These are phyloP conservation scores for Heptranchias perlo DNA, from an alignment of 2,113 vertebrate genomes.

Conservation along the genomic window DNA sequence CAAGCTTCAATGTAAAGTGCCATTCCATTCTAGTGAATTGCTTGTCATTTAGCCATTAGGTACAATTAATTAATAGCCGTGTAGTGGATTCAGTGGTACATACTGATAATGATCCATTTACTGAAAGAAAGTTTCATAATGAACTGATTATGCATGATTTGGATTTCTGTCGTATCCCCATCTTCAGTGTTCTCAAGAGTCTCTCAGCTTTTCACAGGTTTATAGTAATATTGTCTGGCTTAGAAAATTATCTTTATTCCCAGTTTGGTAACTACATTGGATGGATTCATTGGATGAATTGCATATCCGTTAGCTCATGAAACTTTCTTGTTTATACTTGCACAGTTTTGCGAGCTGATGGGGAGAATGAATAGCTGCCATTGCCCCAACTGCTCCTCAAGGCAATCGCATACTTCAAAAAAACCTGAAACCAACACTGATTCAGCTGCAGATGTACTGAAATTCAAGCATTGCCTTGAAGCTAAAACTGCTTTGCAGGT, in stretches of 20 bases:
- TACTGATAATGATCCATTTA: neutral
- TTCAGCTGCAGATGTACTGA: neutral
- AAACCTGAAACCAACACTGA: neutral
- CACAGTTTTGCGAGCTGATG: neutral
- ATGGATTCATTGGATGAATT: neutral
- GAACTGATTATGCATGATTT: neutral
- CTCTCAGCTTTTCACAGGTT: neutral
- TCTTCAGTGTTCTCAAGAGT: neutral
- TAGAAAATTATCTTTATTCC: neutral
- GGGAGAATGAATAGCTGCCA: neutral
- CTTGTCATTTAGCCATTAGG: neutral
- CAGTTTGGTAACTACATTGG: neutral
- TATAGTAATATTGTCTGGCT: neutral
- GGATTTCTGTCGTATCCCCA: neutral
- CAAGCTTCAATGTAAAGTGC: neutral
- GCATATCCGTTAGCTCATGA: neutral
- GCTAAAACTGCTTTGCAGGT: neutral
- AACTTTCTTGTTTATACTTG: neutral
- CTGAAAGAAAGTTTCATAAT: neutral
- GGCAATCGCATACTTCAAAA: neutral
- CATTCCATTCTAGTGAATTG: neutral
- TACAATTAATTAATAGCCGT: neutral
- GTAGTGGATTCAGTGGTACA: neutral
- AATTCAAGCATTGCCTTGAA: neutral
- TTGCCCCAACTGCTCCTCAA: too few species aligned